phyloP scores from a whole-genome alignment of 2,797 vertebrate species.

The Denticeps clupeoides region DNA sequence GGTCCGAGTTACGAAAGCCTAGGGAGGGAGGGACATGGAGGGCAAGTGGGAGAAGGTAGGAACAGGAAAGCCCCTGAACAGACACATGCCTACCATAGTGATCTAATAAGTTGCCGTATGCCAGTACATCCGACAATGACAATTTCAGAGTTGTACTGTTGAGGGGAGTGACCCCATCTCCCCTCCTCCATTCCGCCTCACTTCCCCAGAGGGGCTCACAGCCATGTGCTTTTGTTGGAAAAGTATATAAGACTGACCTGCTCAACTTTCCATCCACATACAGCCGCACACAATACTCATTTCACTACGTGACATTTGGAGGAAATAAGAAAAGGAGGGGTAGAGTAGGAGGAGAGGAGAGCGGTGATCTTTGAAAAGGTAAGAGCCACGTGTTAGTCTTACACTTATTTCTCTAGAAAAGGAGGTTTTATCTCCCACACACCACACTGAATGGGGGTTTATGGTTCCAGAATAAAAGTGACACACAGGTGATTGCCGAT shows the following conservation, averaged over 20 bases:
- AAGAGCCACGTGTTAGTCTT: no score
- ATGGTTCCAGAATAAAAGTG: no score
- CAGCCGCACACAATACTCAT: no score
- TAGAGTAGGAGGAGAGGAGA: slow-evolving; percentile 26
- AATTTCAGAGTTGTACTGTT: no score
- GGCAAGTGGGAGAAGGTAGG: slow-evolving; percentile 24
- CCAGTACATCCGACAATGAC: slow-evolving; percentile 7
- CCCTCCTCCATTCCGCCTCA: no score
- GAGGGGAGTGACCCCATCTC: no score
- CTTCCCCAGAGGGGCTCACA: slow-evolving; percentile 26
- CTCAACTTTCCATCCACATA: slow-evolving; percentile 5
- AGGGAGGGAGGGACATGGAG: slow-evolving; percentile 7
- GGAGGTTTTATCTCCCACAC: no score
- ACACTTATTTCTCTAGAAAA: no score
- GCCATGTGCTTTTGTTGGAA: slow-evolving; percentile 6
- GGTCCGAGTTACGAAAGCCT: slow-evolving; percentile 17
- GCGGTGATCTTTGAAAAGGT: no score
- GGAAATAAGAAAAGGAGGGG: slow-evolving; percentile 19
- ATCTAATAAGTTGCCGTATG: slow-evolving; percentile 18
- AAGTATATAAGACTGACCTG: slow-evolving; percentile 10
- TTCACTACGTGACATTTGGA: no score
- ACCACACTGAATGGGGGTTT: no score
- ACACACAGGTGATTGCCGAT: slow-evolving; percentile 27
- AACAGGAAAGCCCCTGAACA: slow-evolving; percentile 34
- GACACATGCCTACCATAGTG: slow-evolving; percentile 6